A percentile compares a stretch with the other conserved stretches of the same genome.
Conservation (phyloP, 2,797 vertebrate species). For the Pelobates cultripes region DNA sequence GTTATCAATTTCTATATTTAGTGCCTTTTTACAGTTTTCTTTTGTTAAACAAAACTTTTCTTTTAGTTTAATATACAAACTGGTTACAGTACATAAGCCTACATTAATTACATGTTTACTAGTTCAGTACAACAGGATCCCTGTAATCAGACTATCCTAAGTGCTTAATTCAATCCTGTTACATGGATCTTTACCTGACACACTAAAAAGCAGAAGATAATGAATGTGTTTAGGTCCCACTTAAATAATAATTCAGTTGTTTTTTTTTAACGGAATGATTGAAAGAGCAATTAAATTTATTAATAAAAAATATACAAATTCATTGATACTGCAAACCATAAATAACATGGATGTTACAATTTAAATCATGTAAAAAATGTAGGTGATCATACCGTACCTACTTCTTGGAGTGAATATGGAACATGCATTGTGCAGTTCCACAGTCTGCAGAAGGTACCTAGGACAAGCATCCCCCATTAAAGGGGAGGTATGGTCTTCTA, state of each 20-base stretch:
- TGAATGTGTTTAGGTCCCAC: slow-evolving; percentile 4
- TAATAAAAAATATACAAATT: background rate
- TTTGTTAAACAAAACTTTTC: slow-evolving; percentile 76
- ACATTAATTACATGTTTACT: slow-evolving; percentile 60
- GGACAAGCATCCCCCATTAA: too few relatives aligned
- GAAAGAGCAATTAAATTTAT: background rate
- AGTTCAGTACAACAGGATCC: slow-evolving; percentile 66
- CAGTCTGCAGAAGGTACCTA: too few relatives aligned
- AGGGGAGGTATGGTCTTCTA: too few relatives aligned
- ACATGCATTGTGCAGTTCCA: too few relatives aligned
- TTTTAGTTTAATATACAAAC: slow-evolving; percentile 76
- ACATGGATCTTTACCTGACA: slow-evolving; percentile 60
- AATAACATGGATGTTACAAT: background rate
- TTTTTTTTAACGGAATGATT: too few relatives aligned
- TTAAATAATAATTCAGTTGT: background rate
- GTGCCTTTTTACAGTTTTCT: slow-evolving; percentile 61
- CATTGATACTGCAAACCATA: background rate
- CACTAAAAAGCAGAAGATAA: slow-evolving; percentile 28
- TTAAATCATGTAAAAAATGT: too few relatives aligned
- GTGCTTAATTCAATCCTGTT: slow-evolving; percentile 67
- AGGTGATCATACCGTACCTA: too few relatives aligned
- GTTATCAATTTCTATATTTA: slow-evolving; percentile 79
- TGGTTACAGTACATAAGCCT: slow-evolving; percentile 67
- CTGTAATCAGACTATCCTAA: slow-evolving; percentile 60
- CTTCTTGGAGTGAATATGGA: too few relatives aligned